Conservation (phyloP, 1,140 invertebrate species). For the Galleria mellonella region DNA sequence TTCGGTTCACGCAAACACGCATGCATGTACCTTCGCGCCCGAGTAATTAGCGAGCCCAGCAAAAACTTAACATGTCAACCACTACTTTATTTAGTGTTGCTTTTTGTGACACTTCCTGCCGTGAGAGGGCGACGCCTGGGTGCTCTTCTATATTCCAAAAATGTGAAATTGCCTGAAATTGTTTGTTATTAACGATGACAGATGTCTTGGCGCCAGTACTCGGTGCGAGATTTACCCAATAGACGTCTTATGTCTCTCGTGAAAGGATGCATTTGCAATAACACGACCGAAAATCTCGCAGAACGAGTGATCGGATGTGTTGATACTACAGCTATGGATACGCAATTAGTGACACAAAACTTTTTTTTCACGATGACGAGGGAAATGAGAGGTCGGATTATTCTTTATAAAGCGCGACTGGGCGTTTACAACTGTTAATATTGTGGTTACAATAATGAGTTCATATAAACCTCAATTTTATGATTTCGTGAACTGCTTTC, state of each 20-base stretch:
- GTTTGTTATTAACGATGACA: conserved; percentile 72
- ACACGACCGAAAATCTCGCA: conserved; percentile 13
- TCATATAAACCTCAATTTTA: conserved; percentile 8
- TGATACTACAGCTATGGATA: conserved; percentile 58
- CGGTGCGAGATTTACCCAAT: background rate
- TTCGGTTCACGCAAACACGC: conserved; percentile 36
- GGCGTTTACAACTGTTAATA: conserved; percentile 24
- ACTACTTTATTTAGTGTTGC: conserved; percentile 53
- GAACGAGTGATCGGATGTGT: conserved; percentile 50
- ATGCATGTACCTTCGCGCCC: conserved; percentile 26
- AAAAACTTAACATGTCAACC: conserved; percentile 53
- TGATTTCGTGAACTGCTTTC: background rate
- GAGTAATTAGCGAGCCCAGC: conserved; percentile 40
- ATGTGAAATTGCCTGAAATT: conserved; percentile 70
- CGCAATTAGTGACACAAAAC: conserved; percentile 59
- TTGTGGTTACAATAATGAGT: conserved; percentile 21
- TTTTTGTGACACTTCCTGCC: conserved; percentile 62
- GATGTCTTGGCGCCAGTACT: conserved; percentile 61
- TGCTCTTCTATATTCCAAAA: conserved; percentile 57
- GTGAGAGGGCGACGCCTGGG: conserved; percentile 47
- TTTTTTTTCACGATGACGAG: conserved; percentile 27
- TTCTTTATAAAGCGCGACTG: conserved; percentile 11
- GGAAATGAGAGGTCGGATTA: conserved; percentile 33
- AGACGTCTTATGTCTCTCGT: conserved; percentile 11
- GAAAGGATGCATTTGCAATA: conserved; percentile 16